Conservation (phyloP, 2,113 vertebrate genomes). For the Malurus cyaneus region DNA sequence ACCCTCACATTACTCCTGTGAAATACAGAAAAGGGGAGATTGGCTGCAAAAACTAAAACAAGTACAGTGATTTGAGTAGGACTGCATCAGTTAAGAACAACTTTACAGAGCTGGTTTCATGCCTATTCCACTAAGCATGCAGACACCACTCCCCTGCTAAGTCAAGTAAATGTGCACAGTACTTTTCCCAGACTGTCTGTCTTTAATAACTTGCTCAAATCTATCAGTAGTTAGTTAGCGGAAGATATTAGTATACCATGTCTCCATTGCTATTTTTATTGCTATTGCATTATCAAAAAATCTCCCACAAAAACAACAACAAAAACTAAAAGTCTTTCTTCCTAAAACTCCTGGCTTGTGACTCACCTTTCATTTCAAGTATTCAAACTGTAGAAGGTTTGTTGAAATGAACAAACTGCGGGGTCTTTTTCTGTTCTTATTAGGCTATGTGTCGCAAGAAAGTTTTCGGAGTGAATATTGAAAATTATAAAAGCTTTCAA, state of each 20-base stretch:
- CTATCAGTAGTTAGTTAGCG: not conserved
- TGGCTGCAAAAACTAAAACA: not conserved
- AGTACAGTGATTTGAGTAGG: not conserved
- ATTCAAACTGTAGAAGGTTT: not conserved
- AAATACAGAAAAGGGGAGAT: not conserved
- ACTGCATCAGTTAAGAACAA: not conserved
- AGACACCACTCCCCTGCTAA: not conserved
- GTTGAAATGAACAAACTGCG: not conserved
- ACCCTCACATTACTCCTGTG: not conserved
- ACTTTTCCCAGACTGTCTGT: not conserved
- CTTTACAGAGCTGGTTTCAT: not conserved
- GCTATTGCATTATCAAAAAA: not conserved
- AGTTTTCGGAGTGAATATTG: not conserved
- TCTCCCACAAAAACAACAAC: too few relatives aligned
- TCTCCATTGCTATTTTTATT: not conserved
- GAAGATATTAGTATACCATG: not conserved
- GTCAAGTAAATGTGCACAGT: not conserved
- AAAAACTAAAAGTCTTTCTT: not conserved
- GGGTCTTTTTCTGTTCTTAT: not conserved
- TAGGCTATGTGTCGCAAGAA: not conserved
- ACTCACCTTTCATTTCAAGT: not conserved
- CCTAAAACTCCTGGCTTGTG: not conserved
- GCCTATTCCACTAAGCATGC: not conserved
- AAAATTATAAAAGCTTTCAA: not conserved
- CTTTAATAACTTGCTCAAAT: not conserved